Evolutionary conservation across 1,140 invertebrate genomes (phyloP).

Genomic region (Pygmarrhopalites habei): DNA sequence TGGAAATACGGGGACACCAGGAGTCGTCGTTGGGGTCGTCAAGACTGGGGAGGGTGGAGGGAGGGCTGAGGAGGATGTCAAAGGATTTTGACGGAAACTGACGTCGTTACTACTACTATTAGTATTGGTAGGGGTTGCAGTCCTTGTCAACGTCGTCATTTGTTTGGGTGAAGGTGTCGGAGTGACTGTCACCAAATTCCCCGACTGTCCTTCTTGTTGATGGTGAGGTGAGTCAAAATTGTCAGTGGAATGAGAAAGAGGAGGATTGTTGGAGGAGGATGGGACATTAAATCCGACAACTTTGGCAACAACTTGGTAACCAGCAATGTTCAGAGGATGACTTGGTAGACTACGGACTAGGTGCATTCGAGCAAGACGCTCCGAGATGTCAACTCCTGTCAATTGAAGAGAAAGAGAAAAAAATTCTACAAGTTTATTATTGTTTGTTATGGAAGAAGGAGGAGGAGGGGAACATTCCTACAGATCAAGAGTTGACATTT

Average conservation of each 20-base stretch:
- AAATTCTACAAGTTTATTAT: too few relatives aligned
- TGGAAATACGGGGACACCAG: not conserved
- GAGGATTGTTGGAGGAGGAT: too few relatives aligned
- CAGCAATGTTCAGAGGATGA: constrained; percentile 18
- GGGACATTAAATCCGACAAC: not conserved
- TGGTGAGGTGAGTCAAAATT: not conserved
- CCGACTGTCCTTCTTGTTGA: not conserved
- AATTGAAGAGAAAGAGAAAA: too few relatives aligned
- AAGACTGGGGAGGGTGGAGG: too few relatives aligned
- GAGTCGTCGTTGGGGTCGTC: not conserved
- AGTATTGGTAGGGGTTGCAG: not conserved
- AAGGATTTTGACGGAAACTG: not conserved
- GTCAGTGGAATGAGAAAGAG: not conserved
- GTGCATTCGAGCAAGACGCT: constrained; percentile 42
- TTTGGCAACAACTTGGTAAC: constrained; percentile 20
- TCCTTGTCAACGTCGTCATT: not conserved
- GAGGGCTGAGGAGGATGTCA: too few relatives aligned
- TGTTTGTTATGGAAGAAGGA: too few relatives aligned
- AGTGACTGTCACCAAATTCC: not conserved
- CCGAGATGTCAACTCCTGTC: constrained; percentile 45
- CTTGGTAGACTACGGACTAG: constrained; percentile 24
- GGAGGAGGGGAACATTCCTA: too few relatives aligned
- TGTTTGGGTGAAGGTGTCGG: too few relatives aligned
- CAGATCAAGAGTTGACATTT: too few relatives aligned
- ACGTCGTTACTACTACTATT: not conserved